These are phyloP conservation scores for Lasioglossum calceatum DNA, from an alignment of 2,888 invertebrate genomes.

Conservation along the genomic window DNA sequence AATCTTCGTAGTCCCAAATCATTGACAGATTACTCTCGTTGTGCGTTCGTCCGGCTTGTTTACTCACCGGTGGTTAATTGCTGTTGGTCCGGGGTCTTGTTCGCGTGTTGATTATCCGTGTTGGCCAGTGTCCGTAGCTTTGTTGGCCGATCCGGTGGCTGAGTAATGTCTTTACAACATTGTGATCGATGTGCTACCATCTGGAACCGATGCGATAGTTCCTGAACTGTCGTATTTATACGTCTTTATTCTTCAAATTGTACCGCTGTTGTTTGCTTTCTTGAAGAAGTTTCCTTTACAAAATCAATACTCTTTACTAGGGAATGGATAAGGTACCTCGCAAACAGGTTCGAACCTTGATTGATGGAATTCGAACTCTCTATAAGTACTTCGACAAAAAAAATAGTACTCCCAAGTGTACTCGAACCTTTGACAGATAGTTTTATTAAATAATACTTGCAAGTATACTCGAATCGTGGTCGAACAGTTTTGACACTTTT, in stretches of 20 bases:
- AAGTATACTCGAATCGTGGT: too few species aligned
- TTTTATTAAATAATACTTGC: too few species aligned
- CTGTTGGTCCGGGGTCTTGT: conserved; percentile 15
- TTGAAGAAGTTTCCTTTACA: neutral
- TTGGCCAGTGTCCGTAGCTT: conserved; percentile 23
- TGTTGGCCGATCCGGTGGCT: conserved; percentile 22
- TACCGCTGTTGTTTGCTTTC: neutral
- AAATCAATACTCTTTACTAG: neutral
- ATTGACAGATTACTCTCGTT: conserved; percentile 40
- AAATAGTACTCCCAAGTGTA: too few species aligned
- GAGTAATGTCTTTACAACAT: conserved; percentile 13
- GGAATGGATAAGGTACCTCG: too few species aligned
- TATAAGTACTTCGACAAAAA: too few species aligned
- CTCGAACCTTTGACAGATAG: too few species aligned
- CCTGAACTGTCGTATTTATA: neutral
- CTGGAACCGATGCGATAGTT: neutral
- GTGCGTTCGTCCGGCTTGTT: conserved; percentile 35
- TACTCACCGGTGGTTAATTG: conserved; percentile 33
- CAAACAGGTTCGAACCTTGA: too few species aligned
- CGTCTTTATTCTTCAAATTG: neutral
- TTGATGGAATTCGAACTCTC: too few species aligned
- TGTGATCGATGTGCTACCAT: conserved; percentile 1
- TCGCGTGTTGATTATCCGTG: conserved; percentile 29
- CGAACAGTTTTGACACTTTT: too few species aligned
- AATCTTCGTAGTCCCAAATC: conserved; percentile 8